Percentiles rank a stretch among this genome's conserved stretches.
phyloP scores from a whole-genome alignment of 2,797 vertebrate species.

The Hafferia zeledoni region DNA sequence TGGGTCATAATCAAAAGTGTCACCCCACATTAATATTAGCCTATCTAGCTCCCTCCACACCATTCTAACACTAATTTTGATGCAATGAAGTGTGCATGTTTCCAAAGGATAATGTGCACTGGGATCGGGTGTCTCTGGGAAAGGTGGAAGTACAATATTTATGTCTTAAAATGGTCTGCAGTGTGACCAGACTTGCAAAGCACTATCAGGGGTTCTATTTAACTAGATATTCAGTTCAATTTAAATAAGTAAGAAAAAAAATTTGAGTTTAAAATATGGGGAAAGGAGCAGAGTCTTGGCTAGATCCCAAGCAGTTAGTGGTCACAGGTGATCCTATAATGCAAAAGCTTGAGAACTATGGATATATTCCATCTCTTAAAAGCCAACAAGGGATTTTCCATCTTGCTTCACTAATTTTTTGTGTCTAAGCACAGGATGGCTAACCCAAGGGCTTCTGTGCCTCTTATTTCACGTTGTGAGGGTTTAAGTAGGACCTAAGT shows the following conservation, averaged over 20 bases:
- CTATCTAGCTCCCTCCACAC: not conserved
- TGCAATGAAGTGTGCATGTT: not conserved
- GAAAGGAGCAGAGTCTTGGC: not conserved
- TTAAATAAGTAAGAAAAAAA: not conserved
- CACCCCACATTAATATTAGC: not conserved
- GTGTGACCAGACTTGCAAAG: not conserved
- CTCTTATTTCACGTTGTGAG: not conserved
- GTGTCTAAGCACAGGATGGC: not conserved
- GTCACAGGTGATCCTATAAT: not conserved
- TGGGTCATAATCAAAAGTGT: not conserved
- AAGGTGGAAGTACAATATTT: not conserved
- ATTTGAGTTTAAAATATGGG: not conserved
- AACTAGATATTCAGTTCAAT: not conserved
- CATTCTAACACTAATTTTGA: not conserved
- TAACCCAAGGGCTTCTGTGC: not conserved
- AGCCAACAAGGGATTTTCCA: not conserved
- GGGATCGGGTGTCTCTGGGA: not conserved
- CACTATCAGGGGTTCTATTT: not conserved
- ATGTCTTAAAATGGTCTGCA: not conserved
- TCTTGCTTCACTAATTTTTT: not conserved
- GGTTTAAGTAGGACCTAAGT: not conserved
- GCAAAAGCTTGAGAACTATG: not conserved
- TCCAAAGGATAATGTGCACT: not conserved
- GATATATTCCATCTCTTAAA: not conserved
- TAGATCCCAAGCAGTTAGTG: not conserved